These are phyloP conservation scores for Copidosoma floridanum DNA, from an alignment of 1,140 invertebrate species.

Conservation along the genomic window DNA sequence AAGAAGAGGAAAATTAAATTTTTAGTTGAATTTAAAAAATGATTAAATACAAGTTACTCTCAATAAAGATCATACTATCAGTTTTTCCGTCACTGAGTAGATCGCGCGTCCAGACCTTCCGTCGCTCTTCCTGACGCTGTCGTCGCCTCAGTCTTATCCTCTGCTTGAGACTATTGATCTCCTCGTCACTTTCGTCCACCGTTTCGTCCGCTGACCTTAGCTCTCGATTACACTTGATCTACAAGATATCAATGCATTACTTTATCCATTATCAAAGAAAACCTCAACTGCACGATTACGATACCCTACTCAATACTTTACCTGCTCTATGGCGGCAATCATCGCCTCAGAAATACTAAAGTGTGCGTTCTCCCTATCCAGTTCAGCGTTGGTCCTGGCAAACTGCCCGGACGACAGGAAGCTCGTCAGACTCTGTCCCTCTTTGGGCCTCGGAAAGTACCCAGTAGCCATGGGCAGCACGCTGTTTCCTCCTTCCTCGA, in stretches of 20 bases:
- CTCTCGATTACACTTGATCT: slow-evolving; percentile 56
- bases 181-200: slow-evolving; percentile 67
- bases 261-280: no score
- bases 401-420: slow-evolving; percentile 75
- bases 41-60: slow-evolving; percentile 7
- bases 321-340: slow-evolving; percentile 78
- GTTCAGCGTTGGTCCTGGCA: slow-evolving; percentile 69
- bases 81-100: slow-evolving; percentile 59
- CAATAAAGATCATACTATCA: slow-evolving; percentile 56
- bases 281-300: no score
- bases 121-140: slow-evolving; percentile 58
- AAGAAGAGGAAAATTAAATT: slow-evolving; percentile 7
- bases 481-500: slow-evolving; percentile 63
- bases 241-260: no score
- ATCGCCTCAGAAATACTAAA: slow-evolving; percentile 83
- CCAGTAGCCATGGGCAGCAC: slow-evolving; percentile 61
- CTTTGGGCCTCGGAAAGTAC: slow-evolving; percentile 64
- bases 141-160: slow-evolving; percentile 62
- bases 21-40: no score
- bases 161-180: slow-evolving; percentile 67
- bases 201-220: slow-evolving; percentile 53
- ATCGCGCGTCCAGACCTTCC: slow-evolving; percentile 40
- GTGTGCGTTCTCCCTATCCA: slow-evolving; percentile 85
- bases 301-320: no score
- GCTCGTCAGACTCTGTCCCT: slow-evolving; percentile 73